phyloP scores from a whole-genome alignment of 2,888 invertebrate genomes.

The Epistrophe grossulariae region DNA sequence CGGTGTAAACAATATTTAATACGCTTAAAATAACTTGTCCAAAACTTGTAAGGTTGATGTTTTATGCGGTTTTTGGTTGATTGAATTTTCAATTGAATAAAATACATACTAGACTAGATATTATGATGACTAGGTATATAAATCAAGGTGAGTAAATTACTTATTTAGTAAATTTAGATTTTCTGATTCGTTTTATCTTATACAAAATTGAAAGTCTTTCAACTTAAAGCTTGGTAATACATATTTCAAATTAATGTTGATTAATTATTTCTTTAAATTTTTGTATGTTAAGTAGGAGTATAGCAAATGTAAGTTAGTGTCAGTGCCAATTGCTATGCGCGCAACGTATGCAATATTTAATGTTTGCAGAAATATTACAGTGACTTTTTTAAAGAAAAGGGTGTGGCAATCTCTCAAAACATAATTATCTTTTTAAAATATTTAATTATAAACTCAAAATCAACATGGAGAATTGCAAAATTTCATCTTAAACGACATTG shows the following conservation, averaged over 20 bases:
- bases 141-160: constrained; percentile 21
- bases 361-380: constrained; percentile 44
- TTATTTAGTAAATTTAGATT: not conserved
- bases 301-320: not conserved
- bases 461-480: not conserved
- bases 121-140: constrained; percentile 6
- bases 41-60: not conserved
- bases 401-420: constrained; percentile 65
- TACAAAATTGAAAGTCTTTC: not conserved
- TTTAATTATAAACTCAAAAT: constrained; percentile 18
- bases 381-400: constrained; percentile 47
- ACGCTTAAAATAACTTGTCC: not conserved
- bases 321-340: constrained; percentile 24
- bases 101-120: not conserved
- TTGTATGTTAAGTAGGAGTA: not conserved
- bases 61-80: not conserved
- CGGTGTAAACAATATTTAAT: constrained; percentile 5
- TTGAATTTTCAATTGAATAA: constrained; percentile 6
- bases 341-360: constrained; percentile 15
- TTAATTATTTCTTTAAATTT: not conserved
- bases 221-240: not conserved
- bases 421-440: constrained; percentile 19
- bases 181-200: not conserved
- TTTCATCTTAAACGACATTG: constrained; percentile 14
- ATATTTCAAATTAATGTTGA: not conserved